Evolutionary conservation across 2,113 vertebrate genomes (phyloP), one percentile per base, ranked within the genome.

Genomic region (Argyrosomus japonicus): DNA sequence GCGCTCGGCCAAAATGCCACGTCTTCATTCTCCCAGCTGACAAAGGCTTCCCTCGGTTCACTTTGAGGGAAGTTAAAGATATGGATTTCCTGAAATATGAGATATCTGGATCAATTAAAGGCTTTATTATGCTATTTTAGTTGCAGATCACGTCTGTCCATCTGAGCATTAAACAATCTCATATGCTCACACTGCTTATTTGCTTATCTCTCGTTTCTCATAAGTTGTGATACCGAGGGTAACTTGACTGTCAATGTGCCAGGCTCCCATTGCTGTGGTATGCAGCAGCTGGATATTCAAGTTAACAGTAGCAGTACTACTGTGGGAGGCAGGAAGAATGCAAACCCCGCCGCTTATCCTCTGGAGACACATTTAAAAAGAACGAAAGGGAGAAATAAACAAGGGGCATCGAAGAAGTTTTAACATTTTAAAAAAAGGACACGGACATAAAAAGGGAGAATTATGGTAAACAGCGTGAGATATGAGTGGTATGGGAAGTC

Each of bases 321-420:
- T 67, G 54, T 78, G 84, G 81, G 77, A 84, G 65, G 61, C 61
- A 54, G 70, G 40, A 54, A 54, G 75, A 76, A 51, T 14, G 68
- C 15, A 62, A 65, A 73, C 40, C 57, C 17, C 50, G 40, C 19
- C 8, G 17, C 17, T 62, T 53, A 36, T 82, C 79, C 78, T 82
- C 56, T 18, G 25, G 77, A 72, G 73, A 47, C 56, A 21, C 32
- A 77, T 83, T 63, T 23, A 51, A 72, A 71, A 77, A 21, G 51
- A 58, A 47, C 5, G 36, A 81, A 48, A 54, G 19, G 56, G 32
- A 57, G 71, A 72, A 68, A 68, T 45, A 73, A 73, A 76, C 32
- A 18, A 57, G 40, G 61, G n/a, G 19, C 62, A 58, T 53, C 27
- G 64, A 43, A 75, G 61, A 25, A 25, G 69, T 67, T 36, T 36